Percentiles rank a stretch among this genome's conserved stretches.
Evolutionary conservation across 2,113 vertebrate genomes (phyloP).

Genomic region (Pyrgilauda ruficollis): DNA sequence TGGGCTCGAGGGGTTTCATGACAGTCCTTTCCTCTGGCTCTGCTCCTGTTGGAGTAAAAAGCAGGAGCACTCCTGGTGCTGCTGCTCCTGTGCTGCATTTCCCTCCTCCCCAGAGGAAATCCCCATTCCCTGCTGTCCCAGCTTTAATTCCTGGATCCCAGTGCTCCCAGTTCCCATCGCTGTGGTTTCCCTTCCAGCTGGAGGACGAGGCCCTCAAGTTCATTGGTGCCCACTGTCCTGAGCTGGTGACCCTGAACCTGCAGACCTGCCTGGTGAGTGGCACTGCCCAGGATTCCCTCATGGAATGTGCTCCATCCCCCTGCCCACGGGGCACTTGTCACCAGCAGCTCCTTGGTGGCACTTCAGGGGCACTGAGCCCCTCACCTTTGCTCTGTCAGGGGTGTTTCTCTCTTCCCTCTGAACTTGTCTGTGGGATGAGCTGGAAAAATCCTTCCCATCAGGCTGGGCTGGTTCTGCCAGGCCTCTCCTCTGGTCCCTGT

Average conservation of each 20-base stretch:
- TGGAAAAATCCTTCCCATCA: background rate
- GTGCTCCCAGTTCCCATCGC: background rate
- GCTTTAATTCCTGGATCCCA: background rate
- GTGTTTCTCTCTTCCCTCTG: background rate
- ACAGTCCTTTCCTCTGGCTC: background rate
- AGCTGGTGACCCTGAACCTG: slow-evolving; percentile 94
- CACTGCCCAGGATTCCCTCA: background rate
- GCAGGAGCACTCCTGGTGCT: background rate
- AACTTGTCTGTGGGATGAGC: background rate
- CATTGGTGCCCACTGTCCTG: slow-evolving; percentile 92
- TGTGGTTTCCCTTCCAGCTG: slow-evolving; percentile 72
- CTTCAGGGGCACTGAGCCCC: background rate
- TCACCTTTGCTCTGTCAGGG: background rate
- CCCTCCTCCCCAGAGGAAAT: background rate
- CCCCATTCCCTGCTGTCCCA: background rate
- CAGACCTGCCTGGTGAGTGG: slow-evolving; percentile 95
- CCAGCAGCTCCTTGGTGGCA: background rate
- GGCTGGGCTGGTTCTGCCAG: background rate
- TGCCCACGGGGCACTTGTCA: rapidly evolving
- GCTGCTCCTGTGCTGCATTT: background rate
- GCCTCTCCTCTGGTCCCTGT: background rate
- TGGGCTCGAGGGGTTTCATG: background rate
- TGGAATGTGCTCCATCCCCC: background rate
- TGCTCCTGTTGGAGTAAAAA: background rate
- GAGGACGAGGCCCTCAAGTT: slow-evolving; percentile 97